Conservation (phyloP, 2,113 vertebrate genomes). For the Dasyprocta punctata region DNA sequence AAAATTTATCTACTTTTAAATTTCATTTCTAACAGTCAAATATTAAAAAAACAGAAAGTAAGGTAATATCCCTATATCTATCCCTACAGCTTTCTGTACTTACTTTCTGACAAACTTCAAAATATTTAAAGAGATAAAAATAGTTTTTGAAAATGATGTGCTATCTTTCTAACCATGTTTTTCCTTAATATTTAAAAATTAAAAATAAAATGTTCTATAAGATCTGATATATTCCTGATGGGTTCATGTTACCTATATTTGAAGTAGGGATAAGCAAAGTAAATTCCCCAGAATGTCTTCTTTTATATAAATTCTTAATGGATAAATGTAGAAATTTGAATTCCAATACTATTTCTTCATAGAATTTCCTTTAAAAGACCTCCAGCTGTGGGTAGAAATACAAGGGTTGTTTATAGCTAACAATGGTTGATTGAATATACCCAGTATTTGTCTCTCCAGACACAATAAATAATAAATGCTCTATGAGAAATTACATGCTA, state of each 20-base stretch:
- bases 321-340: background rate
- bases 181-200: background rate
- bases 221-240: background rate
- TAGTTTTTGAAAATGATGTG: background rate
- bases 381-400: background rate
- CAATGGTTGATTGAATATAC: background rate
- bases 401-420: background rate
- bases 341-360: background rate
- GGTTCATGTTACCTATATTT: background rate
- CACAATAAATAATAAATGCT: background rate
- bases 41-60: background rate
- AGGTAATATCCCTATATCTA: background rate
- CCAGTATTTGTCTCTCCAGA: background rate
- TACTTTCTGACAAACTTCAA: background rate
- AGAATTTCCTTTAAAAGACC: slow-evolving; percentile 14
- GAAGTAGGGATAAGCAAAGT: background rate
- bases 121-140: background rate
- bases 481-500: background rate
- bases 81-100: background rate
- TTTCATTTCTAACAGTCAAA: background rate
- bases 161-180: background rate
- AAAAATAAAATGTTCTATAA: background rate
- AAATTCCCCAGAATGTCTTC: background rate
- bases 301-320: slow-evolving; percentile 37
- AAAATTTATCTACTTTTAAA: background rate